Base-by-base conservation (phyloP, 1,140 invertebrate species). In the Halesus radiatus region DNA sequence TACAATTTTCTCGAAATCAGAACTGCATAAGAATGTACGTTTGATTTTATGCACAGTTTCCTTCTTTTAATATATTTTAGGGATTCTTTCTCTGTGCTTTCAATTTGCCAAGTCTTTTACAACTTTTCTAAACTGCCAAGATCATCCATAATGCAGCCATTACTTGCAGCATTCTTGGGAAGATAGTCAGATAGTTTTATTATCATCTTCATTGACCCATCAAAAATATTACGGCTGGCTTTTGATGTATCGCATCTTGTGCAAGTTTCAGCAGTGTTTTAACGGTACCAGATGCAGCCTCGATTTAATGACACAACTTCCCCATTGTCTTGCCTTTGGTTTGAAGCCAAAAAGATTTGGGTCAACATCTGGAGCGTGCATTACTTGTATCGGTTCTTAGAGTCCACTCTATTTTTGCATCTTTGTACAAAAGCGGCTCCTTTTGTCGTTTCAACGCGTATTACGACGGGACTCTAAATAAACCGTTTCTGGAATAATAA, bases 161-260 rank as follows among this genome's bases (percentile, higher is more conserved):
- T 60, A 8, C 18, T 60, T 8, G 56, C 56, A 13, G 20, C 56
- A 23, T 60, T 60, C 56, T 23, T 13, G 8, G 18, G 56, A 60
- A 60, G 56, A 60, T 60, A 22, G 56, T 60, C 23, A 60, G 56
- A 60, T 60, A 22, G 56, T 60, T 60, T 20, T 20, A 60, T 23
- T 22, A 22, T 56, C 18, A 22, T 60, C 8, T 60, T 60, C 23
- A 22, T 7, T 60, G 56, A 60, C 18, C 20, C 56, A 18, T 18
- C 18, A 18, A 23, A 8, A 45, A 60, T 13, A 60, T 60, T 18
- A 60, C 13, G 10, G 10, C 23, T 60, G 16, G 20, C 8, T 18
- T 22, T 60, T 18, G 56, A 60, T 60, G 56, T 23, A 18, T 60
- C 23, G 18, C 56, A 16, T 60, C 23, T 60, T 60, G 18, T 22